Evolutionary conservation across 2,888 invertebrate genomes (phyloP).

Genomic region (Altica lythri): DNA sequence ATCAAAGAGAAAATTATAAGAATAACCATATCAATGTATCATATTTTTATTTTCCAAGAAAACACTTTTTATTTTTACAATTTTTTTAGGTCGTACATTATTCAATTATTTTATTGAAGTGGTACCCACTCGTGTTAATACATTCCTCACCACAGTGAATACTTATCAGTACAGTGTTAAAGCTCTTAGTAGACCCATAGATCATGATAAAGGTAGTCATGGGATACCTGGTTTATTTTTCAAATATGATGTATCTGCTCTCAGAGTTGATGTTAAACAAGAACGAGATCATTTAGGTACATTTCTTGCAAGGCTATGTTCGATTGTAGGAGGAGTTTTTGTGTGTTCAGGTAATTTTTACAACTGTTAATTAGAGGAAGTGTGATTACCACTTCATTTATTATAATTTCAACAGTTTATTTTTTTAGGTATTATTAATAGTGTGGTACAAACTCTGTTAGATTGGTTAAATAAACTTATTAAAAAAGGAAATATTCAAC

Average conservation of each 20-base stretch:
- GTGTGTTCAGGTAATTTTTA: conserved; percentile 73
- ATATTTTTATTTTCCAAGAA: too few species aligned
- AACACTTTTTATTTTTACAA: too few species aligned
- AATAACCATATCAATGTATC: too few species aligned
- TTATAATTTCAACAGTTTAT: too few species aligned
- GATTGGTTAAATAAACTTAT: too few species aligned
- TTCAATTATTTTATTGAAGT: conserved; percentile 95
- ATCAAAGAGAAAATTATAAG: too few species aligned
- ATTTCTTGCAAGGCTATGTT: conserved; percentile 86
- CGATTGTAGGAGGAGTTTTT: conserved; percentile 91
- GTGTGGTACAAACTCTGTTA: too few species aligned
- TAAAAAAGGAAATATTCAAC: too few species aligned
- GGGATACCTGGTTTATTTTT: conserved; percentile 94
- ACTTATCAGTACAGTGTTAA: conserved; percentile 96
- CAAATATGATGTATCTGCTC: conserved; percentile 91
- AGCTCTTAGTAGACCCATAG: conserved; percentile 80
- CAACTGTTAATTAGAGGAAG: too few species aligned
- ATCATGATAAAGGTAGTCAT: conserved; percentile 78
- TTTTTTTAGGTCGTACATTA: conserved; percentile 69
- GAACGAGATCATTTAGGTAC: conserved; percentile 77
- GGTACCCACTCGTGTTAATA: conserved; percentile 90
- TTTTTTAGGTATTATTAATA: too few species aligned
- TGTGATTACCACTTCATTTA: too few species aligned
- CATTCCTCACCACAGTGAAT: conserved; percentile 71
- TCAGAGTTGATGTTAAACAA: conserved; percentile 82